Evolutionary conservation across 2,888 invertebrate species (phyloP).

Genomic region (Monoplex corrugatus): DNA sequence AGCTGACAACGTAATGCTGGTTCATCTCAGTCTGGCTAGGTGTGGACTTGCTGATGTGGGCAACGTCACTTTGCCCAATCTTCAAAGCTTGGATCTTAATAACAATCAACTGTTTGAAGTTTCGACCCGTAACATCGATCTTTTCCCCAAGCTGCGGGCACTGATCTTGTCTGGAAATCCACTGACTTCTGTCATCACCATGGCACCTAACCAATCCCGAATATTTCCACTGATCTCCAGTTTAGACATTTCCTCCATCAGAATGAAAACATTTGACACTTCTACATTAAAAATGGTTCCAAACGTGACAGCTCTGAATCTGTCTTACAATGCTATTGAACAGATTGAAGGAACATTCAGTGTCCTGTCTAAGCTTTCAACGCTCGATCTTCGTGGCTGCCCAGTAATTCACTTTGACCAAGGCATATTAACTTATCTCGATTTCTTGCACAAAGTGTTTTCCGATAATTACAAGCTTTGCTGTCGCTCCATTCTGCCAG

Average conservation of each 20-base stretch:
- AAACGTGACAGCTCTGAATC: neutral
- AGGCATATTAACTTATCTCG: neutral
- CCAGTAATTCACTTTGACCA: neutral
- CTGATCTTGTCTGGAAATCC: neutral
- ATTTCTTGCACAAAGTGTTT: neutral
- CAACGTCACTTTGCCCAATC: neutral
- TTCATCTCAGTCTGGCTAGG: slow-evolving; percentile 29
- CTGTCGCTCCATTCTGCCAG: neutral
- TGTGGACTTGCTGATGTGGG: neutral
- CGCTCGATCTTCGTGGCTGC: neutral
- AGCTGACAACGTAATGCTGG: neutral
- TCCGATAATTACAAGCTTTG: slow-evolving; percentile 7
- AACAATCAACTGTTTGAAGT: neutral
- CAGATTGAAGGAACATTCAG: neutral
- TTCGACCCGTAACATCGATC: neutral
- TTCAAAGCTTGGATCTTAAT: slow-evolving; percentile 1
- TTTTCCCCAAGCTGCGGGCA: neutral
- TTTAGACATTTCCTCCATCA: neutral
- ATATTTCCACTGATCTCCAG: neutral
- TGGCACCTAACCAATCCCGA: neutral
- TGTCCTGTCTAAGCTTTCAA: neutral
- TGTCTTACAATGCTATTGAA: neutral
- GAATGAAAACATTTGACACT: neutral
- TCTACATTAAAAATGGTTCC: neutral
- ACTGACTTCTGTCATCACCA: neutral